phyloP scores from a whole-genome alignment of 2,888 invertebrate species.

The Stenolophus ochropezus region DNA sequence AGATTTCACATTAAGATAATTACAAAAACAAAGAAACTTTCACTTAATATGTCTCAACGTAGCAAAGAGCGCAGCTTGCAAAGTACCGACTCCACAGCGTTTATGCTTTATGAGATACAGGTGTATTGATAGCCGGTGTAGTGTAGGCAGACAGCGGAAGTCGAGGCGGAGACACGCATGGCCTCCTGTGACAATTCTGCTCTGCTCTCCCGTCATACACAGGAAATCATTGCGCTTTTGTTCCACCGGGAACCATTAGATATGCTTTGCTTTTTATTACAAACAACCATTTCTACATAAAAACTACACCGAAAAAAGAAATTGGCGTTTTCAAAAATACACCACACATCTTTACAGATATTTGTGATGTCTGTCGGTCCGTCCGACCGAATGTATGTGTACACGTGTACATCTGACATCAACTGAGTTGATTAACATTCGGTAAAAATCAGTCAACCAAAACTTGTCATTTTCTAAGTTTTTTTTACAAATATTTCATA shows the following conservation, averaged over 20 bases:
- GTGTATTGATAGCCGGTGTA: neutral
- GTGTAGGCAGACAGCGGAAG: neutral
- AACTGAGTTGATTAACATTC: no score
- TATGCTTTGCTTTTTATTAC: neutral
- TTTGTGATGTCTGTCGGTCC: no score
- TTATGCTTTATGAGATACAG: no score
- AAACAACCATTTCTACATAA: neutral
- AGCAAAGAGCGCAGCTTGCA: no score
- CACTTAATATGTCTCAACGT: neutral
- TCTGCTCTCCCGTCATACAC: neutral
- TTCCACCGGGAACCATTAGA: neutral
- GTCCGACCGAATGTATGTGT: no score
- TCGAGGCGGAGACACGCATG: slow-evolving; percentile 44
- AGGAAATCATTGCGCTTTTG: slow-evolving; percentile 19
- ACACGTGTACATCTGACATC: no score
- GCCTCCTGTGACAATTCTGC: no score
- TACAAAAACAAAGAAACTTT: neutral
- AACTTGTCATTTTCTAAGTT: no score
- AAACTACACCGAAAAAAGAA: neutral
- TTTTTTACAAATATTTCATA: no score
- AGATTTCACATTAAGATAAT: neutral
- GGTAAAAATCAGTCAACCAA: no score
- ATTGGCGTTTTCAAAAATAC: no score
- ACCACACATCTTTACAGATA: no score
- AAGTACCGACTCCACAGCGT: neutral